Evolutionary conservation across 1,140 invertebrate species (phyloP).

Genomic region (Brachionus asplanchnoidis): DNA sequence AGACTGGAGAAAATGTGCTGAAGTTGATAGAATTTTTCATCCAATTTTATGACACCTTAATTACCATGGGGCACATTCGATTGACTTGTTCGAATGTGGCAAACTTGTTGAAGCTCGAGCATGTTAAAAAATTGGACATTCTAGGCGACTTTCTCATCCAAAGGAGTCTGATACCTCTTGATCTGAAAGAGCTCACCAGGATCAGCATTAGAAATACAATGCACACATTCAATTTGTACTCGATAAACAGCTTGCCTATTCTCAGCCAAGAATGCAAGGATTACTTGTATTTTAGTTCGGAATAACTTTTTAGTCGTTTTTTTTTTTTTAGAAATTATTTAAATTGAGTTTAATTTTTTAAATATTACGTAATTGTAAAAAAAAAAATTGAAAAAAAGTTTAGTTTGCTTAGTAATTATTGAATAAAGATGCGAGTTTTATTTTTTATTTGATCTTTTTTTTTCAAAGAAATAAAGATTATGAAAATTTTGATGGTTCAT

Average conservation of each 20-base stretch:
- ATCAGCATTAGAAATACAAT: slow-evolving; percentile 17
- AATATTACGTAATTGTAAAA: not conserved
- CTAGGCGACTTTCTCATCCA: slow-evolving; percentile 38
- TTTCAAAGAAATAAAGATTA: not conserved
- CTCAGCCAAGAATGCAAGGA: slow-evolving; percentile 32
- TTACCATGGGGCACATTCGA: slow-evolving; percentile 23
- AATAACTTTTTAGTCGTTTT: not conserved
- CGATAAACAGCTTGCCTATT: not conserved
- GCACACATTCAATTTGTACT: not conserved
- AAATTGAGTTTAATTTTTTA: not conserved
- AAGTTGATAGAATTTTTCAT: slow-evolving; percentile 35
- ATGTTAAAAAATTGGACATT: slow-evolving; percentile 41
- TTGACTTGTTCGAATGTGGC: not conserved
- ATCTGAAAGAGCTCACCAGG: slow-evolving; percentile 3
- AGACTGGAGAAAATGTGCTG: slow-evolving; percentile 25
- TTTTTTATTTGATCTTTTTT: not conserved
- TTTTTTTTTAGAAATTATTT: not conserved
- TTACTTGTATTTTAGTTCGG: slow-evolving; percentile 18
- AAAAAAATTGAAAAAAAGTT: not conserved
- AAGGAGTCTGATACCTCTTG: not conserved
- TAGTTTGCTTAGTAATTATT: not conserved
- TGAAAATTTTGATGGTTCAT: no score
- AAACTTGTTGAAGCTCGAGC: slow-evolving; percentile 2
- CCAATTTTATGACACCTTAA: slow-evolving; percentile 34
- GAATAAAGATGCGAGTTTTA: not conserved